phyloP scores from a whole-genome alignment of 2,888 invertebrate species.

The Iphiclides podalirius region DNA sequence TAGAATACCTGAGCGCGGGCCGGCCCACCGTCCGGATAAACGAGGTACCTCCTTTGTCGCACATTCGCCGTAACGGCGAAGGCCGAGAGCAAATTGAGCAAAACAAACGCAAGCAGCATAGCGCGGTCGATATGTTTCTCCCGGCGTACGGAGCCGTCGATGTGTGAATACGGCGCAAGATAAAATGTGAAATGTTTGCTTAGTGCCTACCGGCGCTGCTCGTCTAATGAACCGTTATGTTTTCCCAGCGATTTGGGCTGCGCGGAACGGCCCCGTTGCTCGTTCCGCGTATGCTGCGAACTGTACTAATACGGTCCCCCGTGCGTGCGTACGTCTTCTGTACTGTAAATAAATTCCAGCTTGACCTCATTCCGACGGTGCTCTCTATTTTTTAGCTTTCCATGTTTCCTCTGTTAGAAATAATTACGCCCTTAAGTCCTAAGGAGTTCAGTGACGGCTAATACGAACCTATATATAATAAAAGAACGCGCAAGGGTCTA shows the following conservation, averaged over 20 bases:
- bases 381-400: too few species aligned
- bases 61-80: slow-evolving; percentile 38
- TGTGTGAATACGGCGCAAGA: slow-evolving; percentile 60
- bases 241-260: slow-evolving; percentile 66
- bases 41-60: slow-evolving; percentile 75
- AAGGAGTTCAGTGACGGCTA: too few species aligned
- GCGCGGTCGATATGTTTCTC: slow-evolving; percentile 26
- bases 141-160: slow-evolving; percentile 42
- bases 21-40: slow-evolving; percentile 80
- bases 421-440: too few species aligned
- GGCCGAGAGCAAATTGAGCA: slow-evolving; percentile 52
- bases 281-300: slow-evolving; percentile 29
- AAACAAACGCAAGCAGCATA: slow-evolving; percentile 55
- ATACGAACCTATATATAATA: too few species aligned
- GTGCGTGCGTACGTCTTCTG: neutral
- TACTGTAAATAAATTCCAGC: slow-evolving; percentile 10
- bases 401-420: too few species aligned
- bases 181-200: slow-evolving; percentile 67
- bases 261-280: slow-evolving; percentile 44
- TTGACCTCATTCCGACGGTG: neutral
- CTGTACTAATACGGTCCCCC: slow-evolving; percentile 24
- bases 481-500: too few species aligned
- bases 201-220: slow-evolving; percentile 46
- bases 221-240: slow-evolving; percentile 78
- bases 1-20: slow-evolving; percentile 80